These are phyloP conservation scores for Hemistola chrysoprasaria DNA, from an alignment of 2,888 invertebrate species.

Conservation along the genomic window DNA sequence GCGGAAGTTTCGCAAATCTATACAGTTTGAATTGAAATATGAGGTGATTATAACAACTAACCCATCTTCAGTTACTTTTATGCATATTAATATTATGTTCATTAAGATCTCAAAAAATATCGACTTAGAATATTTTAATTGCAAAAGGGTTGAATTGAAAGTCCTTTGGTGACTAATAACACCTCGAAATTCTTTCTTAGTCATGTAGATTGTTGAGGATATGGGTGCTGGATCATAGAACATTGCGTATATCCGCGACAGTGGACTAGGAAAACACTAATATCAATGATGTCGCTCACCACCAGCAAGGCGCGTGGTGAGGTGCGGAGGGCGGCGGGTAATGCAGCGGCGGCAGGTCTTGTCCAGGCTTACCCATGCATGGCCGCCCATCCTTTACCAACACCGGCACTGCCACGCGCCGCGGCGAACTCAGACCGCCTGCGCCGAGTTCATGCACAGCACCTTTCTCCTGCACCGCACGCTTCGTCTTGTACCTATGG, in stretches of 20 bases:
- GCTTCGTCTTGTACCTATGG: slow-evolving; percentile 98
- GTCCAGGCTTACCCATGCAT: slow-evolving; percentile 85
- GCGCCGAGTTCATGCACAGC: slow-evolving; percentile 85
- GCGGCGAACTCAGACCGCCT: slow-evolving; percentile 89
- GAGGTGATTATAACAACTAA: no score
- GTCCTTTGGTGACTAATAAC: no score
- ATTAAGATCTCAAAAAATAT: no score
- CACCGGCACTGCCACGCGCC: slow-evolving; percentile 96
- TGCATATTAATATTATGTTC: no score
- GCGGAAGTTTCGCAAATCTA: slow-evolving; percentile 11
- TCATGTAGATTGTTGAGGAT: no score
- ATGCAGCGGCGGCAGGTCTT: slow-evolving; percentile 61
- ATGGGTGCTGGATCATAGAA: not conserved
- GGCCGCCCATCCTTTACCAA: slow-evolving; percentile 97
- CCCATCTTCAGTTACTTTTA: no score
- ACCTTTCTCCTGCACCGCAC: slow-evolving; percentile 97
- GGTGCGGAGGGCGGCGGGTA: slow-evolving; percentile 74
- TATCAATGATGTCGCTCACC: slow-evolving; percentile 56
- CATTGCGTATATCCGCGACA: slow-evolving; percentile 19
- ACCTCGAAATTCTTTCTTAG: no score
- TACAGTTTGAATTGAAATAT: not conserved
- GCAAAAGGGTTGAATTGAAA: no score
- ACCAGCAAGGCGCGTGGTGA: slow-evolving; percentile 79
- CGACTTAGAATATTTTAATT: no score
- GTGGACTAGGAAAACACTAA: slow-evolving; percentile 64